Conservation (phyloP, 2,888 invertebrate species). For the Sarcophaga caerulescens region DNA sequence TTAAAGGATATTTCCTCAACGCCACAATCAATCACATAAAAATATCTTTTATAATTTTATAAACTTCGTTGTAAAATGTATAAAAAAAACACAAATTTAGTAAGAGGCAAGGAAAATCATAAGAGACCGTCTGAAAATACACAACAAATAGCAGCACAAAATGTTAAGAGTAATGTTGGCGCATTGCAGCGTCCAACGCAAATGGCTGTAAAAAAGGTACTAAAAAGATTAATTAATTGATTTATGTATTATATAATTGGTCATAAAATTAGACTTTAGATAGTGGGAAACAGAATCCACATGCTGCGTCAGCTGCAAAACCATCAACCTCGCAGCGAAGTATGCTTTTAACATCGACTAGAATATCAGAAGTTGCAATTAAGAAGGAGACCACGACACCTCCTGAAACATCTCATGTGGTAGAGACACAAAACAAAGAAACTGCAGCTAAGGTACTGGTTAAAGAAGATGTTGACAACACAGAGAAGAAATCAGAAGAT, state of each 20-base stretch:
- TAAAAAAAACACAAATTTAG: conserved; percentile 37
- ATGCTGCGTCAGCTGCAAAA: conserved; percentile 25
- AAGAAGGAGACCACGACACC: conserved; percentile 24
- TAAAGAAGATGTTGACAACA: neutral
- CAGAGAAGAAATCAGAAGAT: conserved; percentile 30
- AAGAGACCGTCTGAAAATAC: conserved; percentile 4
- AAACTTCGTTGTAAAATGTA: conserved; percentile 39
- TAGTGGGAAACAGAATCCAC: conserved; percentile 8
- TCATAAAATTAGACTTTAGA: neutral
- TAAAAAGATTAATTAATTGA: neutral
- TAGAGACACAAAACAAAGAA: conserved; percentile 35
- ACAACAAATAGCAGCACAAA: conserved; percentile 31
- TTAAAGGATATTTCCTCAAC: neutral
- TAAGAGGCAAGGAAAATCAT: conserved; percentile 50
- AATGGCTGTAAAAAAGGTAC: conserved; percentile 48
- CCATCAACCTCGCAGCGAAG: conserved; percentile 5
- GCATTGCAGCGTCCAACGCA: conserved; percentile 41
- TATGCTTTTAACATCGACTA: conserved; percentile 46
- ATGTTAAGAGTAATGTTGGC: conserved; percentile 34
- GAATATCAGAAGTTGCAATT: neutral
- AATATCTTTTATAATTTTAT: neutral
- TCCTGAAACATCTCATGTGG: neutral
- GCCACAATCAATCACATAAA: too few relatives aligned
- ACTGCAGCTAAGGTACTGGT: neutral
- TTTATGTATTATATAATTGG: neutral